A percentile compares a stretch with the other conserved stretches of the same genome.
Evolutionary conservation across 1,140 invertebrate genomes (phyloP).

Genomic region (Hypsibius dujardini): DNA sequence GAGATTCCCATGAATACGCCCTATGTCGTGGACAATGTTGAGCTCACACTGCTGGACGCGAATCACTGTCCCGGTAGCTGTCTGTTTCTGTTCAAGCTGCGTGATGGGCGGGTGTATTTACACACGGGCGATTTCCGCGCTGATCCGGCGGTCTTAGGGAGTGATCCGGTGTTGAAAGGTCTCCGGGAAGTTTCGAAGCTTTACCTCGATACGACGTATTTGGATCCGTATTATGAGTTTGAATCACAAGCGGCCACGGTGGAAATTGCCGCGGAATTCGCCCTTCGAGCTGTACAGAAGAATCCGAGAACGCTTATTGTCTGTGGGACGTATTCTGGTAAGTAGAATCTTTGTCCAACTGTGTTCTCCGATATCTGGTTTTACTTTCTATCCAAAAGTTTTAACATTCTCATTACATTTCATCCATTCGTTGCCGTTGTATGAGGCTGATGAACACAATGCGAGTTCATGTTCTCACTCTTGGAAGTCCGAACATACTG

Average conservation of each 20-base stretch:
- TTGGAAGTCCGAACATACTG: no score
- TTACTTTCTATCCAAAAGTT: no score
- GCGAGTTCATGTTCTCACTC: no score
- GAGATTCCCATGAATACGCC: constrained; percentile 41
- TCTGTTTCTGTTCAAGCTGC: constrained; percentile 49
- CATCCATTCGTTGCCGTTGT: no score
- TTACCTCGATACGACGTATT: constrained; percentile 59
- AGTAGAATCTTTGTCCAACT: not conserved
- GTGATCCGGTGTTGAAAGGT: constrained; percentile 30
- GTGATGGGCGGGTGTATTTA: constrained; percentile 42
- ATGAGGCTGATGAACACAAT: no score
- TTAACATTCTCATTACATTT: no score
- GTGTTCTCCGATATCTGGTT: no score
- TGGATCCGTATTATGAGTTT: constrained; percentile 46
- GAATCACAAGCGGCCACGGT: constrained; percentile 44
- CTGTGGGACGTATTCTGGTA: constrained; percentile 46
- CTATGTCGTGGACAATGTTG: constrained; percentile 39
- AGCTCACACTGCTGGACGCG: constrained; percentile 50
- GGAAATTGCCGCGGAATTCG: constrained; percentile 37
- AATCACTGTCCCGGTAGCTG: constrained; percentile 59
- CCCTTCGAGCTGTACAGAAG: constrained; percentile 29
- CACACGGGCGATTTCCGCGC: constrained; percentile 61
- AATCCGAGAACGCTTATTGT: constrained; percentile 44
- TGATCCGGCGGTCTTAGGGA: constrained; percentile 44
- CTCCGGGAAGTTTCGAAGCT: constrained; percentile 39